Evolutionary conservation across 2,113 vertebrate genomes (phyloP).

Genomic region (Prionailurus viverrinus): DNA sequence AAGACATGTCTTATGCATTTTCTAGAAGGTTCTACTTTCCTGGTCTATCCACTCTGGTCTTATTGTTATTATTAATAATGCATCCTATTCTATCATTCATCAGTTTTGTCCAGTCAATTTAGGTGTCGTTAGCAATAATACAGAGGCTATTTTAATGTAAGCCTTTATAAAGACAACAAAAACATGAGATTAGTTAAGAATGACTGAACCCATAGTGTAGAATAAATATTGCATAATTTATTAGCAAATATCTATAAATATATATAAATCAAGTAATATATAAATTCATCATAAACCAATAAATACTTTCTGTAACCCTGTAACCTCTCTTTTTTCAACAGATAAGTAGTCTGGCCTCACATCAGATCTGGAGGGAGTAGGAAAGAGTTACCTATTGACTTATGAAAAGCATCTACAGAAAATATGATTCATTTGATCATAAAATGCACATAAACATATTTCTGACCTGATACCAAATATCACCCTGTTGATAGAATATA

Average conservation of each 20-base stretch:
- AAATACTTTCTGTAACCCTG: not conserved
- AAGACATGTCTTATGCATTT: not conserved
- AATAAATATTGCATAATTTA: not conserved
- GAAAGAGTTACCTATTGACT: not conserved
- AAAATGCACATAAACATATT: not conserved
- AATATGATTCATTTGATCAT: not conserved
- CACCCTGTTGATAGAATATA: not conserved
- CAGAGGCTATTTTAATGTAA: not conserved
- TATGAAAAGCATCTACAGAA: constrained; percentile 5
- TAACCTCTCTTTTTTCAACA: not conserved
- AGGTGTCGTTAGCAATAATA: not conserved
- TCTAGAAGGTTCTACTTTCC: not conserved
- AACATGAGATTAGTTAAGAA: not conserved
- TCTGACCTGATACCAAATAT: not conserved
- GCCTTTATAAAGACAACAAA: not conserved
- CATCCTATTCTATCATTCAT: not conserved
- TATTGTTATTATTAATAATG: not conserved
- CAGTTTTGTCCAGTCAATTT: not conserved
- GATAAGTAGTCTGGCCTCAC: not conserved
- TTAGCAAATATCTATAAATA: not conserved
- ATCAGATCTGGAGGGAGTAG: not conserved
- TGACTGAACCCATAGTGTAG: not conserved
- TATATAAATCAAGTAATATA: not conserved
- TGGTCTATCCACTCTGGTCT: not conserved
- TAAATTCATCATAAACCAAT: not conserved